Percentiles rank a stretch among this genome's conserved stretches.
phyloP scores from a whole-genome alignment of 1,140 invertebrate genomes.

The Phortica variegata region DNA sequence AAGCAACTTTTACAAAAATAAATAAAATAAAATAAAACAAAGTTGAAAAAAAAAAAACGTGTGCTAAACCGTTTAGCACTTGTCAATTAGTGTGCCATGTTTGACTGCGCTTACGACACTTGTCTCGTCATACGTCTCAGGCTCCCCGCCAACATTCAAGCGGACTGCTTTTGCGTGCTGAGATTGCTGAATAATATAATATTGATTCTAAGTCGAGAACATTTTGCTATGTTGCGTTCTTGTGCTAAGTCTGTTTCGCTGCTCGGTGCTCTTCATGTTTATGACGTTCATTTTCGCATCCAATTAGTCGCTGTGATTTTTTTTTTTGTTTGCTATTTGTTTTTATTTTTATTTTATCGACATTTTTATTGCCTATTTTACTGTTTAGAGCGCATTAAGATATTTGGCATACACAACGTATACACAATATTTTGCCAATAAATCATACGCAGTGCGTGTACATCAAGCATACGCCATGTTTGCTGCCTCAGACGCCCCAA shows the following conservation, averaged over 20 bases:
- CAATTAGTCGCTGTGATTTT: not conserved
- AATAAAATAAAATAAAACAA: no score
- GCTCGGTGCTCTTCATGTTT: not conserved
- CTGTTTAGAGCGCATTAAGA: no score
- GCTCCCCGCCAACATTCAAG: conserved; percentile 25
- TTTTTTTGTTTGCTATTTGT: not conserved
- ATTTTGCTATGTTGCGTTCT: conserved; percentile 25
- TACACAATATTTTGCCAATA: no score
- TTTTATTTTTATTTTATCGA: not conserved
- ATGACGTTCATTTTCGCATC: not conserved
- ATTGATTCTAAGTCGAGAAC: no score
- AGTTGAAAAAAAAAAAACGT: no score
- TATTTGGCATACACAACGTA: no score
- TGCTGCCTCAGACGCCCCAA: no score
- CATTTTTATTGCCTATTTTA: not conserved
- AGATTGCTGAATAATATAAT: conserved; percentile 41
- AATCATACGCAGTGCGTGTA: no score
- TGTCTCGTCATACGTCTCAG: not conserved
- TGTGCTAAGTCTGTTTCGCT: conserved; percentile 33
- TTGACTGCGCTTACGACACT: not conserved
- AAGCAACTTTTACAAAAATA: no score
- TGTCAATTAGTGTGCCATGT: conserved; percentile 29
- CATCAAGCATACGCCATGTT: no score
- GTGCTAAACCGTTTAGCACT: conserved; percentile 38
- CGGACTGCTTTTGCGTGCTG: conserved; percentile 31